Conservation (phyloP, 2,888 invertebrate species). For the Sinhomidia bicolor region DNA sequence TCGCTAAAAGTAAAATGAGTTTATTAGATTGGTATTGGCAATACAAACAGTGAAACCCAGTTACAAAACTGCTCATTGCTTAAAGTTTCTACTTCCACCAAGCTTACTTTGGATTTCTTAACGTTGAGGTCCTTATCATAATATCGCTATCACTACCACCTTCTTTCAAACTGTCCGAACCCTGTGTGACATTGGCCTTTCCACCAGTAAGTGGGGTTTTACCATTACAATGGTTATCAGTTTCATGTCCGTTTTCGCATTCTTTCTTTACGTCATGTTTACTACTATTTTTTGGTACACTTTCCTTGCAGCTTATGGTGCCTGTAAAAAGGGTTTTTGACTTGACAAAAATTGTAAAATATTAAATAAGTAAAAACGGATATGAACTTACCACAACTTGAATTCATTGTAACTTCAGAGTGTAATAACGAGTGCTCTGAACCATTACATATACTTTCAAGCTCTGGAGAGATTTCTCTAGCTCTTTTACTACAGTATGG, state of each 20-base stretch:
- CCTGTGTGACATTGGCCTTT: neutral
- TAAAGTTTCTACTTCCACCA: neutral
- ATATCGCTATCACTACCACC: slow-evolving; percentile 62
- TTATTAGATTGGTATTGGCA: too few relatives aligned
- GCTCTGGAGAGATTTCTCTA: slow-evolving; percentile 75
- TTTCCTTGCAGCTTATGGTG: neutral
- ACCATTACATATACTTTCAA: slow-evolving; percentile 45
- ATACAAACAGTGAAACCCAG: neutral
- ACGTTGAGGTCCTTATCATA: slow-evolving; percentile 54
- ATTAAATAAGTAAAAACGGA: neutral
- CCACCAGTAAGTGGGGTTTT: neutral
- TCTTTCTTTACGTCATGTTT: neutral
- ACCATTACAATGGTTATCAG: neutral
- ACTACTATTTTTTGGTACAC: neutral
- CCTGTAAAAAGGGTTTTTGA: neutral
- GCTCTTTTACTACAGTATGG: slow-evolving; percentile 76
- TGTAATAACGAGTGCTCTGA: slow-evolving; percentile 24
- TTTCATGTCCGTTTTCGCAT: neutral
- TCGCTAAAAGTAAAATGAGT: slow-evolving; percentile 48
- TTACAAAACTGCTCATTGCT: neutral
- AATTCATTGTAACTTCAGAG: slow-evolving; percentile 12
- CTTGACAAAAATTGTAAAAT: neutral
- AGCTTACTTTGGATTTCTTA: slow-evolving; percentile 65
- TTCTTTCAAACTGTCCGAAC: neutral
- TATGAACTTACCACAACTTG: neutral